Base-by-base conservation (phyloP, 2,888 invertebrate species). In the Chelonus formosanus region DNA sequence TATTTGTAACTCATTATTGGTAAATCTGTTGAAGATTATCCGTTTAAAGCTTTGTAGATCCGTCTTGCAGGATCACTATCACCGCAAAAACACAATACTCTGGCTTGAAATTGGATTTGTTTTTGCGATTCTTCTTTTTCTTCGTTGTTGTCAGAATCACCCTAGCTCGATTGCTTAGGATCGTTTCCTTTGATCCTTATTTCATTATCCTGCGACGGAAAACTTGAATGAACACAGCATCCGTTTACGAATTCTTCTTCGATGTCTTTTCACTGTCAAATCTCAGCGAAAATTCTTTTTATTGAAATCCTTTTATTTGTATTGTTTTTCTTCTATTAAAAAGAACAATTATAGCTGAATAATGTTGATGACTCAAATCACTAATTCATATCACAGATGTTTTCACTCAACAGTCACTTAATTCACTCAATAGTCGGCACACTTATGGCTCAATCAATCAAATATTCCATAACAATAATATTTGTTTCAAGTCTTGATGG, bases 141-240 rank as follows among this genome's bases (percentile, higher is more conserved):
- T 20, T 43, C 35, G 43, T 45, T 47, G 35, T 53, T 5, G 8
- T 45, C 66, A 50, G 55, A 61, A 61, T 65, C 55, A 45, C 53
- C 55, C 58, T 47, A 57, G 48, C 40, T n/a, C 65, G 67, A 67
- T 63, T 70, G 68, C 70, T 62, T 10, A 34, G 69, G 64, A 59
- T 65, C 66, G 67, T 67, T 74, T 74, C 73, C 81, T 83, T 83
- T 83, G 82, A 83, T 83, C 82, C 83, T 83, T 83, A 82, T 82
- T 83, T 82, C 82, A 81, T 82, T 83, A 82, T 78, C 77, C 75
- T 75, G 74, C 74, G 74, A 74, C 74, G 74, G 65, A 60, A 53
- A 74, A 69, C 57, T 54, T 68, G 72, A 63, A 58, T 20, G 20
- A 68, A 47, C 53, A 67, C 62, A 74, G 76, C 75, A 78, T 78